Base-by-base conservation (phyloP, 2,888 invertebrate species). In the Halictus ligatus region DNA sequence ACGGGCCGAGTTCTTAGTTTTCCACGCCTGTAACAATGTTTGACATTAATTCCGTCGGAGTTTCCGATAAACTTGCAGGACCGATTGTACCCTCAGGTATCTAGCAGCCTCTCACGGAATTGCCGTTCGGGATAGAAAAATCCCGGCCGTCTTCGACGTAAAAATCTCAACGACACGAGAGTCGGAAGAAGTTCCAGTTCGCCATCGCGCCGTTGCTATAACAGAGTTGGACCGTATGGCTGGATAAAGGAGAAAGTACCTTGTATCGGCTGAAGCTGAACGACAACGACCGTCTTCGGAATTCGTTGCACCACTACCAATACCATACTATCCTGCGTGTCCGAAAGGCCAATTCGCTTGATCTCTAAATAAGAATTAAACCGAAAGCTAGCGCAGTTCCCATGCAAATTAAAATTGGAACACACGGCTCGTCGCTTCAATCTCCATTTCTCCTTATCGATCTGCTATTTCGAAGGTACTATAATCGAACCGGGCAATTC, bases 331-430 rank as follows among this genome's bases (percentile, higher is more conserved):
- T 85, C 80, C 80, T 79, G 79, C 54, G 58, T 69, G 67, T 48
- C 72, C 43, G 50, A 64, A 54, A 35, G 78, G 58, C 85, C 77
- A 74, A 84, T 87, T 83, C 74, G 76, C 79, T 85, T 89, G 85
- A 90, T 88, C 86, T 87, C 85, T 80, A 88, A 91, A 91, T 87
- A 88, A 90, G 92, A 92, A 92, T 91, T 89, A 92, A 90, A 84
- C 81, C 69, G 78, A 82, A 75, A 75, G 84, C 69, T 72, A 78
- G 75, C 80, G 79, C n/a, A 60, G 72, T 67, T 82, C 67, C 74
- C 21, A 78, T 77, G 85, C 84, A 91, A 91, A 91, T 90, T 91
- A 89, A 89, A 89, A 90, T 89, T 89, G 89, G 89, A 82, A 88
- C 81, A 75, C 83, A 78, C 84, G 84, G 78, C 76, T 82, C 79